A percentile compares a stretch with the other conserved stretches of the same genome.
Evolutionary conservation across 2,113 vertebrate species (phyloP).

Genomic region (Apeltes quadracus): DNA sequence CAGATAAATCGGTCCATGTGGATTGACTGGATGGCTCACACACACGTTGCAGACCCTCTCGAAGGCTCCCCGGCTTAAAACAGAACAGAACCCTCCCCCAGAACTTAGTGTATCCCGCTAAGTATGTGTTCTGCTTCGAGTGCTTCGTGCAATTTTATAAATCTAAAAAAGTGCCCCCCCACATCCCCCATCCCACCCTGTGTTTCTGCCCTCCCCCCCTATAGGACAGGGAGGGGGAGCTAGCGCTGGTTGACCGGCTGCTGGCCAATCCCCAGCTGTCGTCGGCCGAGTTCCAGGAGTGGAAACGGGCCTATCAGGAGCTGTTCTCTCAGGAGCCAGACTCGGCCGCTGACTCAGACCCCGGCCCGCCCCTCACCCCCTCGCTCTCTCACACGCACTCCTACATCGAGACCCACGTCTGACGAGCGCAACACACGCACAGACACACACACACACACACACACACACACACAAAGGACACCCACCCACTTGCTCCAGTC

Average conservation of each 20-base stretch:
- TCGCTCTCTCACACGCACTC: slow-evolving; percentile 95
- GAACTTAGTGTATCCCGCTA: slow-evolving; percentile 49
- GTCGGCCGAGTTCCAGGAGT: slow-evolving; percentile 96
- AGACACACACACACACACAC: slow-evolving; percentile 5
- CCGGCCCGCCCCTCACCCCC: slow-evolving; percentile 84
- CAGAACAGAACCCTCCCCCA: slow-evolving; percentile 5
- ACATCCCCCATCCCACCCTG: slow-evolving; percentile 62
- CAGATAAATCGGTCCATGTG: neutral
- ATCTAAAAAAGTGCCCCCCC: slow-evolving; percentile 32
- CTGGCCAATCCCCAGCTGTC: slow-evolving; percentile 93
- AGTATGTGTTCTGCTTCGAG: slow-evolving; percentile 63
- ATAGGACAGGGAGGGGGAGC: slow-evolving; percentile 98
- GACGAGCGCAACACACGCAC: slow-evolving; percentile 59
- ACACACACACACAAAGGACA: slow-evolving; percentile 2
- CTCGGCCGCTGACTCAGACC: slow-evolving; percentile 81
- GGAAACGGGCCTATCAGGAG: slow-evolving; percentile 95
- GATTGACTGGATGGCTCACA: neutral
- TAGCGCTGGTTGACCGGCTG: slow-evolving; percentile 95
- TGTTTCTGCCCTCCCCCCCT: slow-evolving; percentile 80
- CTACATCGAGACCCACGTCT: slow-evolving; percentile 98
- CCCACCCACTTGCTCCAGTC: neutral
- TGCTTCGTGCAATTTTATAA: slow-evolving; percentile 57
- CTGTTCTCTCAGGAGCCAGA: slow-evolving; percentile 86
- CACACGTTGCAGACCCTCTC: neutral
- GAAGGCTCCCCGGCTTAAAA: neutral